Conservation (phyloP, 2,113 vertebrate species). For the human (Homo sapiens) region DNA sequence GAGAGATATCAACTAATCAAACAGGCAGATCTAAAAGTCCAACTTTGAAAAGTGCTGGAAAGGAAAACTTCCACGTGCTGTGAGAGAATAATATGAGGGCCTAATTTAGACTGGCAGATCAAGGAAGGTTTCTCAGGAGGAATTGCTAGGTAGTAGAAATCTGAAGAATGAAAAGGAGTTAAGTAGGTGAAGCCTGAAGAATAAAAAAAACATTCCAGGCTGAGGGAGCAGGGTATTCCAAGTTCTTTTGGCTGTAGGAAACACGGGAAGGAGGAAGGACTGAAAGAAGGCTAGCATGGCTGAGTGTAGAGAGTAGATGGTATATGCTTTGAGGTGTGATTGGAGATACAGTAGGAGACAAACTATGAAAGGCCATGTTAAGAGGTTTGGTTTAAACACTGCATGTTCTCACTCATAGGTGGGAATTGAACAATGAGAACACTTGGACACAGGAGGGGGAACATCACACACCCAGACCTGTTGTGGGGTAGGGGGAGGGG, state of each 20-base stretch:
- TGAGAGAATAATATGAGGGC: background rate
- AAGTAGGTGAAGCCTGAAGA: background rate
- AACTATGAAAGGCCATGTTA: background rate
- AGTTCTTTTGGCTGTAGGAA: background rate
- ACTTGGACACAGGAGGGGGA: too few relatives aligned
- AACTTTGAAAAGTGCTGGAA: constrained; percentile 22
- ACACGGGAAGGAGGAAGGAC: background rate
- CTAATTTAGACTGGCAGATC: background rate
- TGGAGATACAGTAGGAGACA: background rate
- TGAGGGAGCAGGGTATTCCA: background rate
- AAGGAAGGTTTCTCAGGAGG: background rate
- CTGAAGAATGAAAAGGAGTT: constrained; percentile 7
- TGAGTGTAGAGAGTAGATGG: background rate
- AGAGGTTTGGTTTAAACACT: background rate
- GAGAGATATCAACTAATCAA: background rate
- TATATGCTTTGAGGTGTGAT: background rate
- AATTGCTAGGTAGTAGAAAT: background rate
- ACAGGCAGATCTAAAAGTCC: background rate
- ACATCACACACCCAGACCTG: too few relatives aligned
- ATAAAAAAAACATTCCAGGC: constrained; percentile 7
- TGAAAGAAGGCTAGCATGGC: background rate
- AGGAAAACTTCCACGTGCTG: background rate
- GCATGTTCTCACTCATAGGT: too few relatives aligned
- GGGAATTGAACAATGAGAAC: too few relatives aligned
- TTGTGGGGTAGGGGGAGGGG: too few relatives aligned